Base-by-base conservation (phyloP, 2,797 vertebrate genomes). In the Sardinella longiceps region DNA sequence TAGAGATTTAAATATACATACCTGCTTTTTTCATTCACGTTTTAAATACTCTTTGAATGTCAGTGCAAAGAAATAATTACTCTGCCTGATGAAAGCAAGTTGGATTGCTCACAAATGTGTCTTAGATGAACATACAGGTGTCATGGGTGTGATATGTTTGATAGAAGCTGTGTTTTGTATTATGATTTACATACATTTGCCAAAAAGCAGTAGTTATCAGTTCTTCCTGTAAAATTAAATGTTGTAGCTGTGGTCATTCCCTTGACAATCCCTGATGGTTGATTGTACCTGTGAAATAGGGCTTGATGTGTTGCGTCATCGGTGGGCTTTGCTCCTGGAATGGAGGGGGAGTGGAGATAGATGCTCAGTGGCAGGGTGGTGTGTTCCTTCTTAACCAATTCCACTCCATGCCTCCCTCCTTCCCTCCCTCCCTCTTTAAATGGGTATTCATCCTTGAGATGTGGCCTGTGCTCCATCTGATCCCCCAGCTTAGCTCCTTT, bases 391-490 rank as follows among this genome's bases (percentile, higher is more conserved):
- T 30, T 39, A 77, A 39, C 70, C 70, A 77, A 20, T 39, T 77
- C 37, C 70, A 43, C 70, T 23, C 37, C 5, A 77, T 43, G 70
- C 70, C 43, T 23, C 70, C 45, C 43, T 46, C 58, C 91, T 91
- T 85, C 90, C 70, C 43, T 23, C 70, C 45, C 43, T 46, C 58
- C 91, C 91, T 85, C 90, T 90, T 90, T 92, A 1, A 33, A 37
- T 53, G 39, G 23, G 20, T 33, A 37, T 53, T 93, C 93, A 90
- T 90, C 92, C 93, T 96, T 95, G 94, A 96, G 96, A 95, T 93
- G 90, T 89, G 93, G 93, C 91, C 90, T 93, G 93, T 92, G 92
- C 91, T 92, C 94, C 95, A 93, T 94, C 93, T 93, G 91, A 95
- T 93, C 87, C 91, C 86, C 91, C 86, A 85, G n/a, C 30, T 63